Percentiles rank a stretch among this genome's conserved stretches.
Conservation (phyloP, 2,113 vertebrate species). For the rat (Rattus norvegicus) region DNA sequence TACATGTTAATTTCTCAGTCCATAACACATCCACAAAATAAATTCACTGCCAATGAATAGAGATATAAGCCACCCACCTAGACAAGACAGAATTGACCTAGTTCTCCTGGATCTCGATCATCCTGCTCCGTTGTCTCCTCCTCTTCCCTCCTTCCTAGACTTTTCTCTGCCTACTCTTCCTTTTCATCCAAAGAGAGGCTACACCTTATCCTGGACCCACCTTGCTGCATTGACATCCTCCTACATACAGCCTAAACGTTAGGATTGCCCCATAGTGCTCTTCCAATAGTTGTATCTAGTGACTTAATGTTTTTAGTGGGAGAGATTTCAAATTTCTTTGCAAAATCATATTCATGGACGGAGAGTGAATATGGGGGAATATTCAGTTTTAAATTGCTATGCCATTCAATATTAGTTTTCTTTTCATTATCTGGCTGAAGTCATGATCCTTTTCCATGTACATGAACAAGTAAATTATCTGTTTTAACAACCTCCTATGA, state of each 20-base stretch:
- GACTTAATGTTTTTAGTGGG: not conserved
- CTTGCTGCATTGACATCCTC: too few relatives aligned
- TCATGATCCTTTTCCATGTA: not conserved
- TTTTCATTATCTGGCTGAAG: not conserved
- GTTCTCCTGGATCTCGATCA: too few relatives aligned
- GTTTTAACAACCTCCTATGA: not conserved
- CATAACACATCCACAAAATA: too few relatives aligned
- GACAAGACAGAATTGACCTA: too few relatives aligned
- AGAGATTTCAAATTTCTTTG: not conserved
- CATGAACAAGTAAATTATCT: not conserved
- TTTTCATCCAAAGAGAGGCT: too few relatives aligned
- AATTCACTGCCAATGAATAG: too few relatives aligned
- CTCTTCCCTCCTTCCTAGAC: too few relatives aligned
- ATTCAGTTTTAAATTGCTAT: not conserved
- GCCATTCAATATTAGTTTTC: conserved; percentile 2
- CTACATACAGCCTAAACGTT: not conserved
- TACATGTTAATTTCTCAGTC: too few relatives aligned
- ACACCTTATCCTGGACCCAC: too few relatives aligned
- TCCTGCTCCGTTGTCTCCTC: too few relatives aligned
- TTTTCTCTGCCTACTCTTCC: too few relatives aligned
- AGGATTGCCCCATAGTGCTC: not conserved
- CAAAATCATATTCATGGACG: not conserved
- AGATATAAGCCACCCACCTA: too few relatives aligned
- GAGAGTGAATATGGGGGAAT: not conserved
- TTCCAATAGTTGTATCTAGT: not conserved